A percentile compares a stretch with the other conserved stretches of the same genome.
Conservation (phyloP, 1,140 invertebrate genomes). For the Drosophila asahinai region DNA sequence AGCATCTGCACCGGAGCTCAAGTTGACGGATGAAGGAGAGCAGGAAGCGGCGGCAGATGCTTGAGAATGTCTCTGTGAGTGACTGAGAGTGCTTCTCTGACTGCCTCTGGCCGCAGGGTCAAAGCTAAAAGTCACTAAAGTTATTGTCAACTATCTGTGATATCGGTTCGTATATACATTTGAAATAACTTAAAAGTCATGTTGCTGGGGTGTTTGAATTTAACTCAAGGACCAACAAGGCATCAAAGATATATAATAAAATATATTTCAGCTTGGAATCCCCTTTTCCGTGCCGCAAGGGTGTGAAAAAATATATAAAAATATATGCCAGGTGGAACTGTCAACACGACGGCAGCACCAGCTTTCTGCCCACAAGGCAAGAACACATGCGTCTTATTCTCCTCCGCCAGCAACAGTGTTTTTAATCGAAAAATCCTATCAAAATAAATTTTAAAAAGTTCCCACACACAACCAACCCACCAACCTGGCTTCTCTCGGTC, state of each 20-base stretch:
- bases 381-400: slow-evolving; percentile 20
- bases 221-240: background rate
- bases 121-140: slow-evolving; percentile 18
- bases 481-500: background rate
- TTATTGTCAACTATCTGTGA: slow-evolving; percentile 12
- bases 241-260: background rate
- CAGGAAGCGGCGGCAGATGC: background rate
- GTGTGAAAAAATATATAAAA: background rate
- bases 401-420: slow-evolving; percentile 18
- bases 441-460: slow-evolving; percentile 42
- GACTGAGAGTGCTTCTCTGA: slow-evolving; percentile 3
- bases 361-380: background rate
- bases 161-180: background rate
- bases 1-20: slow-evolving; percentile 25
- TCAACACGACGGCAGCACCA: background rate
- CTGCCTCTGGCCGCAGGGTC: slow-evolving; percentile 7
- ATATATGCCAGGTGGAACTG: slow-evolving; percentile 3
- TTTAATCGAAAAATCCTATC: slow-evolving; percentile 63
- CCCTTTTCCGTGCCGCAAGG: background rate
- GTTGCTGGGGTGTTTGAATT: background rate
- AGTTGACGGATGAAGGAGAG: slow-evolving; percentile 14
- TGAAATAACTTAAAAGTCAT: too few relatives aligned
- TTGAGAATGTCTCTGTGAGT: slow-evolving; percentile 10
- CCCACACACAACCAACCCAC: background rate
- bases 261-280: background rate